These are phyloP conservation scores for Papilio glaucus DNA, from an alignment of 1,140 invertebrate species.

Conservation along the genomic window DNA sequence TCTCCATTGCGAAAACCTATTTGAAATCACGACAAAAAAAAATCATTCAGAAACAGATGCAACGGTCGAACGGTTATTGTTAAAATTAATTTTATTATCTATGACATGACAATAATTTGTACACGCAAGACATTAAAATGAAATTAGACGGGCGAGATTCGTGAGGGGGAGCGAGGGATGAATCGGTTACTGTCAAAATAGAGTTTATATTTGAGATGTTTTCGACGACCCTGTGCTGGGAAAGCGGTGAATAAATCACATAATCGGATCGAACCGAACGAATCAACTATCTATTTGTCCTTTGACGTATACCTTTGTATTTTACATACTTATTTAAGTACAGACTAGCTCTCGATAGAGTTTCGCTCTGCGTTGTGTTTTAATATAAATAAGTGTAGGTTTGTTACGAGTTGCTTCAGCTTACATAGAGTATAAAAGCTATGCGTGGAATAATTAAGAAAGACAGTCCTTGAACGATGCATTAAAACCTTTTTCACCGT, in stretches of 20 bases:
- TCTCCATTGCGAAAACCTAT: conserved; percentile 64
- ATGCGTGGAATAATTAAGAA: neutral
- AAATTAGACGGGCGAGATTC: conserved; percentile 64
- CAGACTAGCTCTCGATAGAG: no score
- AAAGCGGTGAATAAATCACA: conserved; percentile 66
- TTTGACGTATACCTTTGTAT: conserved; percentile 25
- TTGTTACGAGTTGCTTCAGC: neutral
- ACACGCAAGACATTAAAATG: conserved; percentile 76
- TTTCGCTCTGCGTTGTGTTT: no score
- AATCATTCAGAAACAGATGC: conserved; percentile 66
- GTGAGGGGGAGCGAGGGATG: conserved; percentile 52
- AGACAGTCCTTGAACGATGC: no score
- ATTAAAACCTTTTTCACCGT: no score
- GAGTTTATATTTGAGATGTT: conserved; percentile 63
- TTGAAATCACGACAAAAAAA: conserved; percentile 69
- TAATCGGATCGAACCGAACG: conserved; percentile 63
- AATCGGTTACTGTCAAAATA: conserved; percentile 71
- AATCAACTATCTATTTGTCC: conserved; percentile 35
- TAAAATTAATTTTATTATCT: conserved; percentile 68
- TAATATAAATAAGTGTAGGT: no score
- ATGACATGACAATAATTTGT: conserved; percentile 78
- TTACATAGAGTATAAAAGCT: neutral
- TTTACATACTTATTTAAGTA: neutral
- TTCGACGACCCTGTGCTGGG: conserved; percentile 46
- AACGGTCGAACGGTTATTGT: conserved; percentile 67